Evolutionary conservation across 1,140 invertebrate species (phyloP).

Genomic region (Drosophila navojoa): DNA sequence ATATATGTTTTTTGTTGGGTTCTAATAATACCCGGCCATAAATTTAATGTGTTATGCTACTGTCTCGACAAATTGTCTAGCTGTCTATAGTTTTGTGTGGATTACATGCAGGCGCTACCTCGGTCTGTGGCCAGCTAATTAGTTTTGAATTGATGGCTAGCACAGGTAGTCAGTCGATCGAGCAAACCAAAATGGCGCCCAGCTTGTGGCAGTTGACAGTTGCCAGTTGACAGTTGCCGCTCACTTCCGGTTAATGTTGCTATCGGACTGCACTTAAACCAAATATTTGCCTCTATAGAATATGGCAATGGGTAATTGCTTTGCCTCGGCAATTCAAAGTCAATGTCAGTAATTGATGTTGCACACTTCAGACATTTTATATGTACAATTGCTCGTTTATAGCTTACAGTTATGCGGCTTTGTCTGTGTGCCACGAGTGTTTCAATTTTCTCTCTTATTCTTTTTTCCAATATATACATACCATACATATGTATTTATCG

Average conservation of each 20-base stretch:
- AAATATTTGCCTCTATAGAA: neutral
- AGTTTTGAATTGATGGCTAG: constrained; percentile 61
- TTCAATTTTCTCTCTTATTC: neutral
- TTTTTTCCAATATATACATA: neutral
- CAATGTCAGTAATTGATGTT: constrained; percentile 69
- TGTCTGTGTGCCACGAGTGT: constrained; percentile 29
- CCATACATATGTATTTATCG: constrained; percentile 44
- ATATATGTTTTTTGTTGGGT: constrained; percentile 3
- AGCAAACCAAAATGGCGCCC: constrained; percentile 6
- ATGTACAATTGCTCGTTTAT: constrained; percentile 38
- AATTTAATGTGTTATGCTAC: constrained; percentile 62
- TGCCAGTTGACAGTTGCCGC: constrained; percentile 27
- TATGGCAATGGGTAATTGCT: constrained; percentile 30
- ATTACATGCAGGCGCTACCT: constrained; percentile 20
- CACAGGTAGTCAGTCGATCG: constrained; percentile 53
- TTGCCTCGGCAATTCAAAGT: constrained; percentile 65
- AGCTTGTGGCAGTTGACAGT: constrained; percentile 3
- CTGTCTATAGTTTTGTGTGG: constrained; percentile 22
- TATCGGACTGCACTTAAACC: constrained; percentile 36
- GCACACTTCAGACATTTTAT: constrained; percentile 40
- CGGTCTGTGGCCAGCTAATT: constrained; percentile 60
- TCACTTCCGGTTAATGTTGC: constrained; percentile 37
- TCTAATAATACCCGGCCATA: constrained; percentile 63
- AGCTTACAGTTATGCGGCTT: constrained; percentile 50
- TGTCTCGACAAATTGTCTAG: constrained; percentile 66